Evolutionary conservation across 2,797 vertebrate genomes (phyloP).

Genomic region (Otus scops): DNA sequence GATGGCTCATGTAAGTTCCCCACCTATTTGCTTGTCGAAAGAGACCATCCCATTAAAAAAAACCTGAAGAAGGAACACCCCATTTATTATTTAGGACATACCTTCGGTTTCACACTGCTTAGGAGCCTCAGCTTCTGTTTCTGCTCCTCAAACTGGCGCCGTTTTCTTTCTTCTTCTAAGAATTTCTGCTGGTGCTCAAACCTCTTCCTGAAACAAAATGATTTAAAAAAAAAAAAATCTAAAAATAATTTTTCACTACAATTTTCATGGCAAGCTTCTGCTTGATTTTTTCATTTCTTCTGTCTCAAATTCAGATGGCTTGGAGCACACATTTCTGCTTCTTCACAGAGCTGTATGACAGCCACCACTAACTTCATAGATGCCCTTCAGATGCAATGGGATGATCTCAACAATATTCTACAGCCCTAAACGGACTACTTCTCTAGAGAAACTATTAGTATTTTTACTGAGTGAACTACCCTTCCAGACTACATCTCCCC

Average conservation of each 20-base stretch:
- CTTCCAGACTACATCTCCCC: not conserved
- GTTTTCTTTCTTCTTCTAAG: constrained; percentile 95
- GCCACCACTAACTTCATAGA: not conserved
- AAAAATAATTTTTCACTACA: not conserved
- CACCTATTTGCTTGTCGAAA: not conserved
- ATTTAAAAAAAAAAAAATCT: not conserved
- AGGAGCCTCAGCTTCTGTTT: constrained; percentile 96
- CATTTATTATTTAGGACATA: constrained; percentile 29
- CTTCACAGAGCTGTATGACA: not conserved
- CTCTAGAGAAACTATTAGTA: not conserved
- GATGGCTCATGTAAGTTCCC: not conserved
- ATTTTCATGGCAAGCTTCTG: not conserved
- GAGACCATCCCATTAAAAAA: not conserved
- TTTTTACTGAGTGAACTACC: too few species aligned
- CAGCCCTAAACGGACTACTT: not conserved
- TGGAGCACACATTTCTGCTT: too few species aligned
- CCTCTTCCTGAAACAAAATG: constrained; percentile 82
- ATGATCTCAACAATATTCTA: not conserved
- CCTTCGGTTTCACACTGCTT: constrained; percentile 98
- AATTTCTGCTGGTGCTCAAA: constrained; percentile 96
- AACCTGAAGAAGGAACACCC: not conserved
- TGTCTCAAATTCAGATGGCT: not conserved
- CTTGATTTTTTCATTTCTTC: not conserved
- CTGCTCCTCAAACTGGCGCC: constrained; percentile 97
- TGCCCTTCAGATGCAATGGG: not conserved